These are phyloP conservation scores for Parelbella ahira DNA, from an alignment of 2,888 invertebrate species.

Conservation along the genomic window DNA sequence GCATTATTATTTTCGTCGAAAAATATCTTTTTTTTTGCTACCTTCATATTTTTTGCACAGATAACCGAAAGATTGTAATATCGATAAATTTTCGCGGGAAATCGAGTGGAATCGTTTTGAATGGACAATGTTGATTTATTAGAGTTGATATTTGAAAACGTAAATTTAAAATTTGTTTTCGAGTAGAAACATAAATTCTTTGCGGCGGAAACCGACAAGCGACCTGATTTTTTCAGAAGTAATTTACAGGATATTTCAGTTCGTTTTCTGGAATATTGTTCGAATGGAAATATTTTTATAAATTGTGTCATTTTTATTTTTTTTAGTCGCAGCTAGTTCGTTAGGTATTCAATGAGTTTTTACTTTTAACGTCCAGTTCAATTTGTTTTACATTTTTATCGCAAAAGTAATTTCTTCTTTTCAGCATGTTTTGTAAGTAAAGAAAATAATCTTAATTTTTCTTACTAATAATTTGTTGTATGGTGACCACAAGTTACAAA, in stretches of 20 bases:
- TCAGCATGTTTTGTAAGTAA: too few relatives aligned
- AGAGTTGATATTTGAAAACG: conserved; percentile 34
- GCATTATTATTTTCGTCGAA: conserved; percentile 26
- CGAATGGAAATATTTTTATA: conserved; percentile 23
- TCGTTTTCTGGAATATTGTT: conserved; percentile 27
- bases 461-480: too few relatives aligned
- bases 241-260: conserved; percentile 20
- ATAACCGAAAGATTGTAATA: conserved; percentile 40
- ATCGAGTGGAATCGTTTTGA: conserved; percentile 43
- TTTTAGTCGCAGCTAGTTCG: background rate
- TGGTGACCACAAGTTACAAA: too few relatives aligned
- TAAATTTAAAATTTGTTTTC: conserved; percentile 26
- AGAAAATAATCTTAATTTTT: too few relatives aligned
- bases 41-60: conserved; percentile 38
- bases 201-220: conserved; percentile 24
- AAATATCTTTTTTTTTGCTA: conserved; percentile 30
- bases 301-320: conserved; percentile 4
- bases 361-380: too few relatives aligned
- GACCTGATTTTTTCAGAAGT: conserved; percentile 28
- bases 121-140: conserved; percentile 44
- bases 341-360: too few relatives aligned
- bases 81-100: conserved; percentile 40
- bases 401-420: too few relatives aligned
- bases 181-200: conserved; percentile 36
- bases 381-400: too few relatives aligned